Evolutionary conservation across 2,888 invertebrate species (phyloP).

Genomic region (Oligia strigilis): DNA sequence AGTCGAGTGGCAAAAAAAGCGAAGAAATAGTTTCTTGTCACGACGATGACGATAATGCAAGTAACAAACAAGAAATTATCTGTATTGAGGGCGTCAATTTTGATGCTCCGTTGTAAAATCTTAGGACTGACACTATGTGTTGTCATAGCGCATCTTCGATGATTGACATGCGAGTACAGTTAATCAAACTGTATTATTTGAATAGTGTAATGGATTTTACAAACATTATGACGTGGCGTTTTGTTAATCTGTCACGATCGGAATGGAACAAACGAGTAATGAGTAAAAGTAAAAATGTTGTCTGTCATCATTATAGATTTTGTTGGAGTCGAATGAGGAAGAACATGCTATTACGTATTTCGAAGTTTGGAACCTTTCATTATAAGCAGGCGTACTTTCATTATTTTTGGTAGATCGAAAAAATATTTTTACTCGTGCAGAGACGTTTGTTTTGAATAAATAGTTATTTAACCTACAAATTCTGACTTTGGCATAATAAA

Average conservation of each 20-base stretch:
- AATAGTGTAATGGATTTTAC: constrained; percentile 35
- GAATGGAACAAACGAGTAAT: constrained; percentile 37
- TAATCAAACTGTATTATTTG: constrained; percentile 66
- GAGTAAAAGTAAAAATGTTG: constrained; percentile 38
- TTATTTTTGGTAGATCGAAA: background rate
- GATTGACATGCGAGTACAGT: constrained; percentile 61
- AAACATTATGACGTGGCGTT: constrained; percentile 44
- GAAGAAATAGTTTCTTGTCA: constrained; percentile 80
- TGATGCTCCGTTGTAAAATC: constrained; percentile 66
- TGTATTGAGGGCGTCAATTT: constrained; percentile 61
- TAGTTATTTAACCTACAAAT: constrained; percentile 10
- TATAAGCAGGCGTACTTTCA: constrained; percentile 1
- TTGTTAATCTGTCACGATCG: constrained; percentile 39
- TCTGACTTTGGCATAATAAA: constrained; percentile 1
- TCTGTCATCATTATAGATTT: constrained; percentile 33
- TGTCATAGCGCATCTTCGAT: constrained; percentile 57
- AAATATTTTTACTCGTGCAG: background rate
- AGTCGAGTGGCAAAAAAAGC: constrained; percentile 69
- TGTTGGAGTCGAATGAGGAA: constrained; percentile 11
- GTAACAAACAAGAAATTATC: constrained; percentile 81
- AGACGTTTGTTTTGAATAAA: constrained; percentile 8
- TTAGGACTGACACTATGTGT: constrained; percentile 53
- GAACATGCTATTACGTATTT: constrained; percentile 15
- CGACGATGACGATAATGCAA: constrained; percentile 75
- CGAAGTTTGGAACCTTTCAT: constrained; percentile 14